phyloP scores from a whole-genome alignment of 2,113 vertebrate species.

The Sarotherodon lohbergeri region DNA sequence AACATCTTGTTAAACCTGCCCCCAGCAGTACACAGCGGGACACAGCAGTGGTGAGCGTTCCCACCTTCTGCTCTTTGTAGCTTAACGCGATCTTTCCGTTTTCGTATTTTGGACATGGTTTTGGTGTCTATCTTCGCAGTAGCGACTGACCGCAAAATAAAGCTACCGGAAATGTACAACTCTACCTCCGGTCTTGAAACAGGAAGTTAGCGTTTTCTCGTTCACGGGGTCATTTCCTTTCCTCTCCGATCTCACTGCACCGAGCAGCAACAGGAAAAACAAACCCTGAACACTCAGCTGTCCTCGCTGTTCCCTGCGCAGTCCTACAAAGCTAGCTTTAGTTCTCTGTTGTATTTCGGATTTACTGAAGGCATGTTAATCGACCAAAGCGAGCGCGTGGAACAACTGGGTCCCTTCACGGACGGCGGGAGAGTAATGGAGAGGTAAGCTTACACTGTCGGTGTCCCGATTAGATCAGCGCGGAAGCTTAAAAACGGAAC shows the following conservation, averaged over 20 bases:
- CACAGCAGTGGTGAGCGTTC: neutral
- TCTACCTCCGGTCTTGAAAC: neutral
- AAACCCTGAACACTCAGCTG: rapidly evolving
- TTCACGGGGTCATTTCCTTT: neutral
- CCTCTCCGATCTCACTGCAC: rapidly evolving
- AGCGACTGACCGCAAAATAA: rapidly evolving
- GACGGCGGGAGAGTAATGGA: rapidly evolving
- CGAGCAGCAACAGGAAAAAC: rapidly evolving
- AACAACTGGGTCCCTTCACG: neutral
- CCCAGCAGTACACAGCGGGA: neutral
- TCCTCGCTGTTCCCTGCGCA: neutral
- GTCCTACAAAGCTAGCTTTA: neutral
- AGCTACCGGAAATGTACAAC: rapidly evolving
- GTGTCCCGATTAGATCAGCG: neutral
- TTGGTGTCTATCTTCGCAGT: rapidly evolving
- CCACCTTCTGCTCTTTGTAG: neutral
- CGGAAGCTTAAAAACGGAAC: neutral
- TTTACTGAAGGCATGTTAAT: neutral
- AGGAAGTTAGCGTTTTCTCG: neutral
- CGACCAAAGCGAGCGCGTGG: rapidly evolving
- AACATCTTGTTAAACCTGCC: neutral
- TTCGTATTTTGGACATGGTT: neutral
- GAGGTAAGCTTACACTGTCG: rapidly evolving
- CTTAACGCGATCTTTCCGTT: neutral
- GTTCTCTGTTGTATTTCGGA: rapidly evolving